Conservation (phyloP, 2,797 vertebrate genomes). For the Euphonia xanthogaster region DNA sequence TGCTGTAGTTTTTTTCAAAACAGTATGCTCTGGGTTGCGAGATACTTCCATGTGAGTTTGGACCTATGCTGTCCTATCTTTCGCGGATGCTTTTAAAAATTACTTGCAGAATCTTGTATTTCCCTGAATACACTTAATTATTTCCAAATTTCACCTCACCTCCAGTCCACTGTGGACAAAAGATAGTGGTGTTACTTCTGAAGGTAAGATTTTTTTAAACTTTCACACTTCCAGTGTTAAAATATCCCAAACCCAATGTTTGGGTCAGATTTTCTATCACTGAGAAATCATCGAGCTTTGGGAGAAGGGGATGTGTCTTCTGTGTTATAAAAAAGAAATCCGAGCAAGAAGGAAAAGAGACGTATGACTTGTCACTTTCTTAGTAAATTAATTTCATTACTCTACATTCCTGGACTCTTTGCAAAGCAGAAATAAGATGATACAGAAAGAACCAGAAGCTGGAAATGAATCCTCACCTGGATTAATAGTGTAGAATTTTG, state of each 20-base stretch:
- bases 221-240: not conserved
- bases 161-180: not conserved
- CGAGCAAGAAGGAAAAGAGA: not conserved
- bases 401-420: not conserved
- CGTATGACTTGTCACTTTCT: not conserved
- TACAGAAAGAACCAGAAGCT: not conserved
- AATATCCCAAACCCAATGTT: not conserved
- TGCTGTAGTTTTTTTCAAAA: not conserved
- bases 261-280: not conserved
- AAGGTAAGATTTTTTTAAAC: not conserved
- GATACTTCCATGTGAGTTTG: rapidly evolving
- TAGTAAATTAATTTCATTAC: not conserved
- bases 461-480: not conserved
- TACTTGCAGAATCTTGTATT: not conserved
- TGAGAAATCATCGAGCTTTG: not conserved
- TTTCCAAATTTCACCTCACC: not conserved
- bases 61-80: not conserved
- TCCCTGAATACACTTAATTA: not conserved
- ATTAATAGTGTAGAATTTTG: not conserved
- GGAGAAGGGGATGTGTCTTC: not conserved
- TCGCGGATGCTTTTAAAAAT: not conserved
- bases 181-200: not conserved
- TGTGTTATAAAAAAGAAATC: not conserved
- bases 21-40: rapidly evolving
- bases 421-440: not conserved